Evolutionary conservation across 2,888 invertebrate species (phyloP).

Genomic region (Galeopsomyia nigrocyanea): DNA sequence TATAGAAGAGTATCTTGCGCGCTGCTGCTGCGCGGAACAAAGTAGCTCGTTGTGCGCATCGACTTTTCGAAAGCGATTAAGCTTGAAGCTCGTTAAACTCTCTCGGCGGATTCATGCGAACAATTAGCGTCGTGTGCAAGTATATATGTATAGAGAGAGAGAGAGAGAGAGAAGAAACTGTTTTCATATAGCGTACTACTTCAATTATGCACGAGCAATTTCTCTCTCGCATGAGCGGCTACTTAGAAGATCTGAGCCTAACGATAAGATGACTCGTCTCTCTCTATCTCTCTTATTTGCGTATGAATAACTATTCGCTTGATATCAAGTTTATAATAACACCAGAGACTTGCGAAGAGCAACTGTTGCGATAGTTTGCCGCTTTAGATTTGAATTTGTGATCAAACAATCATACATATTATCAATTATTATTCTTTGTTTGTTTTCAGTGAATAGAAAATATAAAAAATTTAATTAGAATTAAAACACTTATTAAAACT

Average conservation of each 20-base stretch:
- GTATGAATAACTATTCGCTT: background rate
- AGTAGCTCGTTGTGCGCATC: too few species aligned
- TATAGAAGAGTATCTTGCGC: too few species aligned
- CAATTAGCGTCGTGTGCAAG: background rate
- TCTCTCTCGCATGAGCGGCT: constrained; percentile 38
- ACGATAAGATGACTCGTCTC: background rate
- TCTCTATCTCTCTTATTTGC: background rate
- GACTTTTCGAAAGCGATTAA: constrained; percentile 8
- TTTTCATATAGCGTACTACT: constrained; percentile 16
- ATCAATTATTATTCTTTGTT: too few species aligned
- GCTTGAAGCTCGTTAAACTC: constrained; percentile 13
- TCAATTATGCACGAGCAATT: constrained; percentile 47
- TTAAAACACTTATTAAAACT: too few species aligned
- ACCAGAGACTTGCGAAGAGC: background rate
- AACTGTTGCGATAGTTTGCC: too few species aligned
- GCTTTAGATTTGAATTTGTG: too few species aligned
- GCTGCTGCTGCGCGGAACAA: too few species aligned
- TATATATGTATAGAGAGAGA: too few species aligned
- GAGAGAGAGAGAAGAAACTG: constrained; percentile 14
- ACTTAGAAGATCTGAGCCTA: constrained; percentile 9
- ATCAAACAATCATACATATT: too few species aligned
- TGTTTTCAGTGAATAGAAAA: too few species aligned
- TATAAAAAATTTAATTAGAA: too few species aligned
- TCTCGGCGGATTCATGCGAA: constrained; percentile 5
- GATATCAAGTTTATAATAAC: constrained; percentile 43